Evolutionary conservation across 2,797 vertebrate species (phyloP).

Genomic region (Anguilla anguilla): DNA sequence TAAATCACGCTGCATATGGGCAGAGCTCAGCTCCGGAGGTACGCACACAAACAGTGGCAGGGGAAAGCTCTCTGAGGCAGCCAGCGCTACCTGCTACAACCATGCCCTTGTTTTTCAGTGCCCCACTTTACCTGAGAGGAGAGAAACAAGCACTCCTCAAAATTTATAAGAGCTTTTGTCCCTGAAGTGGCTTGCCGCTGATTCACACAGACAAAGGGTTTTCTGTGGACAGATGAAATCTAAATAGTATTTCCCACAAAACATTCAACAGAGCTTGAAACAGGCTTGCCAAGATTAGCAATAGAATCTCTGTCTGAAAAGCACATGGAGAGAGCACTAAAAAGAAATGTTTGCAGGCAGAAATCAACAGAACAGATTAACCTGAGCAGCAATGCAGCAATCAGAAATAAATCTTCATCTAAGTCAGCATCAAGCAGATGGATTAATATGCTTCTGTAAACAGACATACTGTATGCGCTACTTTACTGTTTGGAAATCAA

Average conservation of each 20-base stretch:
- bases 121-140: slow-evolving; percentile 11
- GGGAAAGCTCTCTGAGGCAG: background rate
- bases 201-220: background rate
- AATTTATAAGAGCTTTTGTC: background rate
- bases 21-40: slow-evolving; percentile 14
- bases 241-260: background rate
- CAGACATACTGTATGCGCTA: background rate
- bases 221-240: background rate
- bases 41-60: background rate
- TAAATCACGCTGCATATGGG: slow-evolving; percentile 24
- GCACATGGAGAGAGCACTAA: background rate
- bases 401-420: background rate
- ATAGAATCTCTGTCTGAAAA: background rate
- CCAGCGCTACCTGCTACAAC: slow-evolving; percentile 1
- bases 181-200: background rate
- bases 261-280: background rate
- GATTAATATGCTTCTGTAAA: background rate
- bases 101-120: slow-evolving; percentile 17
- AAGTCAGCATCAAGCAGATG: background rate
- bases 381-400: background rate
- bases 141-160: slow-evolving; percentile 6
- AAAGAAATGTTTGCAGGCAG: background rate
- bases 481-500: background rate
- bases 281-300: background rate
- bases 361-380: background rate